Base-by-base conservation (phyloP, 1,140 invertebrate genomes). In the Leptinotarsa undecemlineata region DNA sequence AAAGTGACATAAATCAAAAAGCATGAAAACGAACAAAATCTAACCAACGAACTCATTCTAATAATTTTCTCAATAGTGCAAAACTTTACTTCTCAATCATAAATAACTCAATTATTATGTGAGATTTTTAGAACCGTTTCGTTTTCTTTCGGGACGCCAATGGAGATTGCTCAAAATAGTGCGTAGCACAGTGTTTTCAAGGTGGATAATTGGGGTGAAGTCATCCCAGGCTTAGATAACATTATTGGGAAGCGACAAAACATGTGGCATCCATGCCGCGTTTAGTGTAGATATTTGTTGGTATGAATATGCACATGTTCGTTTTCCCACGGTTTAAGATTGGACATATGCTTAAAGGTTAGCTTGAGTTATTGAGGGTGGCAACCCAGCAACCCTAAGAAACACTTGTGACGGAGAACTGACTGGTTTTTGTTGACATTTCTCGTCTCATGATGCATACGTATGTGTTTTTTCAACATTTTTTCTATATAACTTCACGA, bases 341-440 rank as follows among this genome's bases (percentile, higher is more conserved):
- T 33, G 68, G 26, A 42, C 68, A 69, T 69, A 20, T 69, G 48
- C 68, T 33, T 69, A 15, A 69, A 51, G 68, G 33, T 69, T 51
- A 51, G 33, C 68, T 69, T 48, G 68, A 69, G 26, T 14, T 20
- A 69, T 20, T 13, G 68, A 20, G 68, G 68, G 48, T 48, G 68
- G 68, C 68, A 69, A 69, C 68, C 68, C 68, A 26, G 68, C 68
- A 69, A 69, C 68, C 68, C 68, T 51, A 69, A 69, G 68, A 69
- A 69, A 69, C 68, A 69, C 68, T 69, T 69, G 68, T 69, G 68
- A 42, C 42, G 11, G 14, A 20, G 51, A 15, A 57, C 51, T 57
- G 67, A 48, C 63, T 64, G 23, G 33, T 69, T 69, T 69, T 69
- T 69, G 33, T 69, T 69, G 68, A 69, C 68, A 48, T 69, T 69